A percentile compares a stretch with the other conserved stretches of the same genome.
phyloP scores from a whole-genome alignment of 2,113 vertebrate species.

The Meleagris gallopavo region DNA sequence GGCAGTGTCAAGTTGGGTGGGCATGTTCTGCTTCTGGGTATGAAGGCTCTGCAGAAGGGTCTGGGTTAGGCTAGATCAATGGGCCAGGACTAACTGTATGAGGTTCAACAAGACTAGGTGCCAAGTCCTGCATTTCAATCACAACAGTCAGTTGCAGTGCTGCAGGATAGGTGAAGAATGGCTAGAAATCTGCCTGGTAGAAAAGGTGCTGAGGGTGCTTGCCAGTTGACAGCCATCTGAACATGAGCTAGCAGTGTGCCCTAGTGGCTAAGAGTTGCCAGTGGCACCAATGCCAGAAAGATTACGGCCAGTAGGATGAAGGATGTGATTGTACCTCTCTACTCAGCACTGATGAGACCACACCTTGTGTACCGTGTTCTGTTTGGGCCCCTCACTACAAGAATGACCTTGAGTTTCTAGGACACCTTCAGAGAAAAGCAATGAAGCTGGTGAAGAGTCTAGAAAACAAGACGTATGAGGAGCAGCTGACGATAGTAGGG shows the following conservation, averaged over 20 bases:
- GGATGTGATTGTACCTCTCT: background rate
- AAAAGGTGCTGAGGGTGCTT: too few relatives aligned
- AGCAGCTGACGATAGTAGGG: too few relatives aligned
- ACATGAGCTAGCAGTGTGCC: background rate
- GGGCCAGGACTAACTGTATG: too few relatives aligned
- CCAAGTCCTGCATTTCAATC: background rate
- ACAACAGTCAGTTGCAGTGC: background rate
- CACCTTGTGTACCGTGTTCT: background rate
- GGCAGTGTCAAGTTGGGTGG: background rate
- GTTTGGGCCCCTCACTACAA: background rate
- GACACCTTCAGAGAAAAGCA: background rate
- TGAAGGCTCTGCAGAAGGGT: background rate
- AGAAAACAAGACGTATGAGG: too few relatives aligned
- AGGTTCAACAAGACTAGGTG: background rate
- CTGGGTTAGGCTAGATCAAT: background rate
- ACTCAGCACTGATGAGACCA: background rate
- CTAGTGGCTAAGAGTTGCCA: background rate
- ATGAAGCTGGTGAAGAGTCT: background rate
- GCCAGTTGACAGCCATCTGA: background rate
- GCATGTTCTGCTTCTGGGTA: background rate
- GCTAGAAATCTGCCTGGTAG: too few relatives aligned
- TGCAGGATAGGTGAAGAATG: too few relatives aligned
- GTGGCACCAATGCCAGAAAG: background rate
- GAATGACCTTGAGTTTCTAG: background rate
- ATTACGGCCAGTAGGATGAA: background rate